A percentile compares a stretch with the other conserved stretches of the same genome.
Conservation (phyloP, 1,140 invertebrate species). For the Pseudobourletiella spinata region DNA sequence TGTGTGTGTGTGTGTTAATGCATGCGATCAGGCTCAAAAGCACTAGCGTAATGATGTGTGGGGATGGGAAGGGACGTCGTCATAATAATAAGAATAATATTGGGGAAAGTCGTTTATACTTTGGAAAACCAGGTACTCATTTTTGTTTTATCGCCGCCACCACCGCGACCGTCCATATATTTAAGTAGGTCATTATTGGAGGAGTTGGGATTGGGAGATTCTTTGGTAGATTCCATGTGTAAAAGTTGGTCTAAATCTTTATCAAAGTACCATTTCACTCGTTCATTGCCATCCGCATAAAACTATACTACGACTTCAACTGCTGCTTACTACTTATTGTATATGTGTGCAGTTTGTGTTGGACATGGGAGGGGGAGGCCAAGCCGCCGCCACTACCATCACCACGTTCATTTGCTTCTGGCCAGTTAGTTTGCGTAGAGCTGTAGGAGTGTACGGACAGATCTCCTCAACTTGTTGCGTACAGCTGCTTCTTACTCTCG, state of each 20-base stretch:
- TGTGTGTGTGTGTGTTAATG: too few relatives aligned
- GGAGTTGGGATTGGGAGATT: constrained; percentile 13
- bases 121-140: constrained; percentile 14
- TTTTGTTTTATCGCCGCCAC: constrained; percentile 8
- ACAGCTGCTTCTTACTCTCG: neutral
- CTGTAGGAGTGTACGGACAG: neutral
- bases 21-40: too few relatives aligned
- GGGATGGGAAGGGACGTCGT: too few relatives aligned
- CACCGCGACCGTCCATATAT: too few relatives aligned
- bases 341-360: neutral
- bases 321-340: too few relatives aligned
- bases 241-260: constrained; percentile 14
- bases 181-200: constrained; percentile 23
- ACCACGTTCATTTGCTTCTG: too few relatives aligned
- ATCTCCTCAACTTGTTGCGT: neutral
- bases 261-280: constrained; percentile 11
- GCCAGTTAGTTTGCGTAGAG: neutral
- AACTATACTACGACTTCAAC: neutral
- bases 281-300: constrained; percentile 5
- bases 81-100: too few relatives aligned
- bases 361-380: neutral
- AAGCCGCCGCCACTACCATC: too few relatives aligned
- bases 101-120: constrained; percentile 18
- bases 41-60: too few relatives aligned
- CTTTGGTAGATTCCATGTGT: constrained; percentile 12